Evolutionary conservation across 2,888 invertebrate genomes (phyloP).

Genomic region (Stictocephala bisonia): DNA sequence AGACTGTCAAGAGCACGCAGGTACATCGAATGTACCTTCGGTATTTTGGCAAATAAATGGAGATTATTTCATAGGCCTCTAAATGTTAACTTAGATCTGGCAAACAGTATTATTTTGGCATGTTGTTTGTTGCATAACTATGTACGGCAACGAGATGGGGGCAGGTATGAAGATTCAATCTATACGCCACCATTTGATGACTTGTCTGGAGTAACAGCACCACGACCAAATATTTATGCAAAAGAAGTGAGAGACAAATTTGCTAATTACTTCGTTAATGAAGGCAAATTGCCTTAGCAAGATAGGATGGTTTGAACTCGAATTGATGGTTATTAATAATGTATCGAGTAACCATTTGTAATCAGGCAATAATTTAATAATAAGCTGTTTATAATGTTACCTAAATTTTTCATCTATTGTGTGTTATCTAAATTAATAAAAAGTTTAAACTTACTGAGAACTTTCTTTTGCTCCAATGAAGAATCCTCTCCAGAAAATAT

Average conservation of each 20-base stretch:
- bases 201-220: not conserved
- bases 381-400: too few relatives aligned
- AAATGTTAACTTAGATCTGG: constrained; percentile 29
- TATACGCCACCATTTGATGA: not conserved
- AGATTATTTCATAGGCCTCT: constrained; percentile 50
- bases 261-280: not conserved
- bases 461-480: too few relatives aligned
- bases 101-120: not conserved
- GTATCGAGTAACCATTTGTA: too few relatives aligned
- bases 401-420: too few relatives aligned
- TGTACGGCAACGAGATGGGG: not conserved
- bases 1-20: constrained; percentile 54
- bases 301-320: too few relatives aligned
- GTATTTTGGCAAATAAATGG: constrained; percentile 51
- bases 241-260: not conserved
- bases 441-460: too few relatives aligned
- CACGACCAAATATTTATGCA: not conserved
- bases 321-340: too few relatives aligned
- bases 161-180: not conserved
- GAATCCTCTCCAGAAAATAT: too few relatives aligned
- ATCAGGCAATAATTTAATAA: too few relatives aligned
- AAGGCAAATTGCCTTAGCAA: not conserved
- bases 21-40: constrained; percentile 58
- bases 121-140: not conserved
- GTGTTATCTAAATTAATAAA: too few relatives aligned